Evolutionary conservation across 2,797 vertebrate species (phyloP).

Genomic region (Acipenser ruthenus): DNA sequence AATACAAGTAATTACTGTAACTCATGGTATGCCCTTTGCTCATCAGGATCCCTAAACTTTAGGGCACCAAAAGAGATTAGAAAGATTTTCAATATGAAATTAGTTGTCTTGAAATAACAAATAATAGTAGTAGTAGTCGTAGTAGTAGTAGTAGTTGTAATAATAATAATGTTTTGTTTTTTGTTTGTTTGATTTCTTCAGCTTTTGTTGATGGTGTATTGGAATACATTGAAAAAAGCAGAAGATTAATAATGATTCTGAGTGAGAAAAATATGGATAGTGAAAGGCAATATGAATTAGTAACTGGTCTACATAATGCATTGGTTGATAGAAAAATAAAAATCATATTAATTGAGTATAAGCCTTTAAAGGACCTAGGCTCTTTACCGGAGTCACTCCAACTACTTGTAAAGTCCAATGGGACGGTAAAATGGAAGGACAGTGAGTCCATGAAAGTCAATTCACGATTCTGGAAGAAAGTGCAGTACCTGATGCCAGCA

Average conservation of each 20-base stretch:
- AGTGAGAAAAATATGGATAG: slow-evolving; percentile 48
- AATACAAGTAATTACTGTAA: too few relatives aligned
- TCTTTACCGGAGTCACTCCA: slow-evolving; percentile 61
- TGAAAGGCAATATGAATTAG: slow-evolving; percentile 54
- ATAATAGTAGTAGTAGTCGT: too few relatives aligned
- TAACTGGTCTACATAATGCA: slow-evolving; percentile 71
- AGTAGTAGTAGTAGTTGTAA: too few relatives aligned
- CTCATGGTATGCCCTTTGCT: too few relatives aligned
- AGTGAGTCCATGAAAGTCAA: slow-evolving; percentile 43
- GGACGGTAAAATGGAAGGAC: slow-evolving; percentile 68
- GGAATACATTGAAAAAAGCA: slow-evolving; percentile 65
- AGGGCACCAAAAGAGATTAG: too few relatives aligned
- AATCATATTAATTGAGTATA: slow-evolving; percentile 69
- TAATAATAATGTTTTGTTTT: too few relatives aligned
- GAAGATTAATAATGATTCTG: slow-evolving; percentile 71
- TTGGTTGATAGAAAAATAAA: slow-evolving; percentile 75
- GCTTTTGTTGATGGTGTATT: slow-evolving; percentile 67
- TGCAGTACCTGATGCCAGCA: slow-evolving; percentile 72
- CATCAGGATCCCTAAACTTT: too few relatives aligned
- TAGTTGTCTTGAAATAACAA: too few relatives aligned
- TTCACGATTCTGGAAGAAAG: slow-evolving; percentile 78
- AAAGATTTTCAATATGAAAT: too few relatives aligned
- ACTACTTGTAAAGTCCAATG: slow-evolving; percentile 57
- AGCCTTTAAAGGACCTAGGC: slow-evolving; percentile 34
- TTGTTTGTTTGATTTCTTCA: slow-evolving; percentile 35